A percentile compares a stretch with the other conserved stretches of the same genome.
Conservation (phyloP, 2,888 invertebrate genomes). For the Cryptus viduatorius region DNA sequence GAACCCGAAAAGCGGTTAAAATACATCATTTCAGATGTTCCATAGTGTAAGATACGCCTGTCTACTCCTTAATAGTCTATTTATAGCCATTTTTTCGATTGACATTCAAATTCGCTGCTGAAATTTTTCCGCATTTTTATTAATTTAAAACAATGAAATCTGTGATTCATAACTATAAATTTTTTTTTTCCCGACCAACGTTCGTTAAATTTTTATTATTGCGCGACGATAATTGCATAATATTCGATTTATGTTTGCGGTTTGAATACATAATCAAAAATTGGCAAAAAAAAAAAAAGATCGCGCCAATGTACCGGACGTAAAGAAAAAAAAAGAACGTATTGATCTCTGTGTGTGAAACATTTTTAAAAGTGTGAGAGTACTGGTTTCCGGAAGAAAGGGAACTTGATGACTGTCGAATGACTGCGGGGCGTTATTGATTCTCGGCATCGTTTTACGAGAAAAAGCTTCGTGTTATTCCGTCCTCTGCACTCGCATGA, state of each 20-base stretch:
- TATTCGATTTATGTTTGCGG: no score
- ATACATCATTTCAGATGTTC: no score
- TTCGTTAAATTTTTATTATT: no score
- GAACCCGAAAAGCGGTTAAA: no score
- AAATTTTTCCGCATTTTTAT: no score
- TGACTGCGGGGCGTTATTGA: constrained; percentile 84
- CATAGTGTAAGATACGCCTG: no score
- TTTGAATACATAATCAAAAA: no score
- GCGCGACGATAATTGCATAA: no score
- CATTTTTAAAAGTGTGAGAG: constrained; percentile 36
- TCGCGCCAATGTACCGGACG: neutral
- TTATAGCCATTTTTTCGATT: neutral
- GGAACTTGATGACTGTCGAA: constrained; percentile 82
- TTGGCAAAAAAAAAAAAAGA: no score
- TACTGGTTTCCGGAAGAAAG: constrained; percentile 59
- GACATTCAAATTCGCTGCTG: neutral
- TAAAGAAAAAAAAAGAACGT: neutral
- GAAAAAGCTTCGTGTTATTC: constrained; percentile 53
- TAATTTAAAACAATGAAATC: no score
- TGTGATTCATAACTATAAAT: no score
- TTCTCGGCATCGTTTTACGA: constrained; percentile 76
- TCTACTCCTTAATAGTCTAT: neutral
- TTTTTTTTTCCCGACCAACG: no score
- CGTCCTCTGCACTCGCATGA: constrained; percentile 39
- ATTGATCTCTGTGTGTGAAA: constrained; percentile 18